Evolutionary conservation across 37 sponge, comb jelly and placozoan species (phyloP).

Genomic region (Theonella swinhoei): DNA sequence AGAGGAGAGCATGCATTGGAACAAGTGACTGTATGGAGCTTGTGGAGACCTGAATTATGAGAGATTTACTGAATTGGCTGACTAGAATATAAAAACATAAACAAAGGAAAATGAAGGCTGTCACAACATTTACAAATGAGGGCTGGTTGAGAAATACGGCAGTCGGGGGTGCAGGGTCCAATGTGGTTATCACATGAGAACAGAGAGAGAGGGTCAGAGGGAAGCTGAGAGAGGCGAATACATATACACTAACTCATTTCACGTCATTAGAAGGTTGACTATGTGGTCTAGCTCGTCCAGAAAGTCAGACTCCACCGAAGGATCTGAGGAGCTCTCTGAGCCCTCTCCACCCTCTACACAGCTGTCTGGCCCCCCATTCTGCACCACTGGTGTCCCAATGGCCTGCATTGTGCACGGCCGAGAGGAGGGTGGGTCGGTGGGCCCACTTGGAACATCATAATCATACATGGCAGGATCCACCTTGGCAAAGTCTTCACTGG

Average conservation of each 20-base stretch:
- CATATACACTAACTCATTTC: not conserved
- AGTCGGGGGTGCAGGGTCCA: too few relatives aligned
- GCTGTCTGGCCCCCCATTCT: not conserved
- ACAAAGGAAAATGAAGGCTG: too few relatives aligned
- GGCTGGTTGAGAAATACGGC: too few relatives aligned
- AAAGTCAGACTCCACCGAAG: constrained; percentile 21
- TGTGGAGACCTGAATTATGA: too few relatives aligned
- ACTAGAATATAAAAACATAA: too few relatives aligned
- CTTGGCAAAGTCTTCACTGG: constrained; percentile 69
- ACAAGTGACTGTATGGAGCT: too few relatives aligned
- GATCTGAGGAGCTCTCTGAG: not conserved
- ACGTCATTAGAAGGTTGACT: constrained; percentile 64
- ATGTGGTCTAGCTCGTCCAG: constrained; percentile 62
- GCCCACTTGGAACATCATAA: constrained; percentile 47
- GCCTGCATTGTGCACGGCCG: constrained; percentile 16
- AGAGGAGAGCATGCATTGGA: too few relatives aligned
- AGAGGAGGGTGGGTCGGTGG: constrained; percentile 1
- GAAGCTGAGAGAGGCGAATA: not conserved
- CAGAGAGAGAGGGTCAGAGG: too few relatives aligned
- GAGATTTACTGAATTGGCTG: too few relatives aligned
- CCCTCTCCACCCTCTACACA: not conserved
- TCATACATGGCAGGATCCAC: constrained; percentile 74
- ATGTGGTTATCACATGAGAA: too few relatives aligned
- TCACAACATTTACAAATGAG: too few relatives aligned
- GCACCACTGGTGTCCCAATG: not conserved